Evolutionary conservation across 2,888 invertebrate species (phyloP).

Genomic region (Agelastica alni): DNA sequence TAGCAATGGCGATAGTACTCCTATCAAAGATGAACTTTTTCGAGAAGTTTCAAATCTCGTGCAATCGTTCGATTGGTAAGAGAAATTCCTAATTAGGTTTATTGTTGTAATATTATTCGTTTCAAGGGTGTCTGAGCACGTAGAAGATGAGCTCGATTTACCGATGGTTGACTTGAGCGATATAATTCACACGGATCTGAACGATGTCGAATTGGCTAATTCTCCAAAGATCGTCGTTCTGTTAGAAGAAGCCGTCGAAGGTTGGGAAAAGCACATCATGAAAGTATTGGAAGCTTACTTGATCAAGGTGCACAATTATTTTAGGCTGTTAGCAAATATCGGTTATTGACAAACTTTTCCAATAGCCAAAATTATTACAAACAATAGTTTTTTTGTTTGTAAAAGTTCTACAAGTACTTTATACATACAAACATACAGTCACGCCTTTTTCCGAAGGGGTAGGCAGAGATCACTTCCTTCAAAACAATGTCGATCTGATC

Average conservation of each 20-base stretch:
- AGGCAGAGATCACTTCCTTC: no score
- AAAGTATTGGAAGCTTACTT: conserved; percentile 61
- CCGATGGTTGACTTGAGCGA: conserved; percentile 66
- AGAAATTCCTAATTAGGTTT: neutral
- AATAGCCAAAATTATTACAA: no score
- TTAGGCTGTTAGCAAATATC: no score
- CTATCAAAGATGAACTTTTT: conserved; percentile 57
- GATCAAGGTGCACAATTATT: conserved; percentile 60
- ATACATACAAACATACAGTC: no score
- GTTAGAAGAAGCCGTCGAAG: conserved; percentile 66
- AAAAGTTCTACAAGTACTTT: no score
- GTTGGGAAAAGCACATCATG: conserved; percentile 71
- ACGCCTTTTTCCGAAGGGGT: no score
- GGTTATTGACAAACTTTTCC: no score
- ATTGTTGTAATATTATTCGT: neutral
- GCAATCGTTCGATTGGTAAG: conserved; percentile 58
- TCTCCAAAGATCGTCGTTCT: conserved; percentile 60
- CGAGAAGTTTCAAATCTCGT: conserved; percentile 50
- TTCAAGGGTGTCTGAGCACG: conserved; percentile 72
- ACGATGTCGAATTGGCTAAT: conserved; percentile 50
- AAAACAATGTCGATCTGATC: no score
- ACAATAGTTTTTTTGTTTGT: no score
- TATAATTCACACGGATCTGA: conserved; percentile 47
- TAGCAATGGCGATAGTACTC: conserved; percentile 14
- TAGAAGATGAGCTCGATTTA: conserved; percentile 74